Base-by-base conservation (phyloP, 2,797 vertebrate genomes). In the Ptychobarbus kaznakovi region DNA sequence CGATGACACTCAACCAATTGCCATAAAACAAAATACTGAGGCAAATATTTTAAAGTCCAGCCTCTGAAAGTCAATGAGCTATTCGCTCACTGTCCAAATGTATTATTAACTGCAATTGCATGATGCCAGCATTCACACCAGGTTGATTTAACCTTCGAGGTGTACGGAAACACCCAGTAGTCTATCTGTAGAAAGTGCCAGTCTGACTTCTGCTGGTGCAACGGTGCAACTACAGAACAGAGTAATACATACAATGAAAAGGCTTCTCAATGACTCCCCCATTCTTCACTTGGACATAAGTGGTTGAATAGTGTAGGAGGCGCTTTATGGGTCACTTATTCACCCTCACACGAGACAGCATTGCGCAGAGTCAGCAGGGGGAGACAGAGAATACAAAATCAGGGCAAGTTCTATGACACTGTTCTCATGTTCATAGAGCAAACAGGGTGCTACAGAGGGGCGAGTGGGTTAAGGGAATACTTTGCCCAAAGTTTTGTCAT, bases 131-230 rank as follows among this genome's bases (percentile, higher is more conserved):
- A 44, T 65, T 38, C 9, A 65, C 13, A 46, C 22, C 32, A 38
- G 53, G 1, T 49, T 74, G 13, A 28, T 80, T 28, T n/a, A 74
- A 85, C 42, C 76, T 69, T 51, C 16, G 11, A 77, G 73, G 40
- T 46, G 32, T 42, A 35, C 18, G 32, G 70, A 51, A 81, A 76
- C 58, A 77, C 51, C 22, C 75, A 76, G 32, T 0, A 20, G 10
- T 7, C 65, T 35, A 3, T 68, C 18, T 22, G 38, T 58, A 1
- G 4, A 81, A 65, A 56, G 74, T 61, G 16, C 53, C 66, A 20
- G 61, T 46, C 42, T 44, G 87, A 83, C 86, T 53, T 76, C 88
- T 89, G 28, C 75, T 86, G 86, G 78, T 22, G 4, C 38, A 53
- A 53, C 44, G 28, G n/a, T 44, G 66, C 22, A 80, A 87, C 74